These are phyloP conservation scores for Oxyteleia sp. DNA, from an alignment of 2,888 invertebrate species.

Conservation along the genomic window DNA sequence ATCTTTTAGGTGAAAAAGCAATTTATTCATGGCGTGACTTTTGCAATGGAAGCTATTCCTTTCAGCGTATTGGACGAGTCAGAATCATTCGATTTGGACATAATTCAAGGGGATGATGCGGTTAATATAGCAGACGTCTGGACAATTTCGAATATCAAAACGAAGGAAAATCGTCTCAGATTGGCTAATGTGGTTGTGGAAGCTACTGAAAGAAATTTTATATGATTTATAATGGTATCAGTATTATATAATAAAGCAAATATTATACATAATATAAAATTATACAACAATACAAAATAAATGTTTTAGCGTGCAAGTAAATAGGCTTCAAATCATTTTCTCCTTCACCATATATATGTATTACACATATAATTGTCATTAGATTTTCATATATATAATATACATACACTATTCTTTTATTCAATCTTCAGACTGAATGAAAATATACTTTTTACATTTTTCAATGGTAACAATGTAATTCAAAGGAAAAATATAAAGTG, in stretches of 20 bases:
- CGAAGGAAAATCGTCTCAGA: conserved; percentile 89
- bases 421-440: conserved; percentile 79
- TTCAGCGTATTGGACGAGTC: conserved; percentile 89
- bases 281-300: not conserved
- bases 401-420: conserved; percentile 67
- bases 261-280: not conserved
- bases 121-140: conserved; percentile 90
- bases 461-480: conserved; percentile 80
- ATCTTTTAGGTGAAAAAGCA: conserved; percentile 83
- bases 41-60: conserved; percentile 90
- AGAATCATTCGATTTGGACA: conserved; percentile 89
- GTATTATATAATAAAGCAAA: not conserved
- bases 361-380: conserved; percentile 30
- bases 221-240: conserved; percentile 82
- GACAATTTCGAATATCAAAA: conserved; percentile 90
- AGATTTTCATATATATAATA: conserved; percentile 21
- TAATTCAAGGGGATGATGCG: conserved; percentile 89
- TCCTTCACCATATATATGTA: not conserved
- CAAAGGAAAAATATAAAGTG: conserved; percentile 77
- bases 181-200: conserved; percentile 91
- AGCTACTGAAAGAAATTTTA: conserved; percentile 90
- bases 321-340: not conserved
- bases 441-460: conserved; percentile 83
- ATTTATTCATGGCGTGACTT: conserved; percentile 89
- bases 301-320: not conserved